phyloP scores from a whole-genome alignment of 2,888 invertebrate genomes.

The Vanessa cardui region DNA sequence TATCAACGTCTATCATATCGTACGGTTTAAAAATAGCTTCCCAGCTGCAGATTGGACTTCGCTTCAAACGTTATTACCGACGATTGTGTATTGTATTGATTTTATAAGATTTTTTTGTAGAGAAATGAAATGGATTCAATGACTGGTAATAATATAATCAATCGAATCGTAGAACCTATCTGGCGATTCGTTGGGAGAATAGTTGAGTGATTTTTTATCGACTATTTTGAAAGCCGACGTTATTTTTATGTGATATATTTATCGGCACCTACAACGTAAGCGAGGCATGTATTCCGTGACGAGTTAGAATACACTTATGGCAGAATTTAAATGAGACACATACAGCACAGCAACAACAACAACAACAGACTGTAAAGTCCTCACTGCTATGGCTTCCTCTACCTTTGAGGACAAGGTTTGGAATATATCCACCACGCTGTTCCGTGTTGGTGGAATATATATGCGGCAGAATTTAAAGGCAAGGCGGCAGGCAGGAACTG shows the following conservation, averaged over 20 bases:
- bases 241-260: not conserved
- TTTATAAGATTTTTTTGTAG: slow-evolving; percentile 53
- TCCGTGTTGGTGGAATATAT: no score
- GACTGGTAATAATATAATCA: slow-evolving; percentile 32
- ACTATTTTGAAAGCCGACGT: not conserved
- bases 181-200: slow-evolving; percentile 27
- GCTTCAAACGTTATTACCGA: slow-evolving; percentile 53
- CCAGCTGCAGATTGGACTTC: slow-evolving; percentile 56
- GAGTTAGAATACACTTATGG: no score
- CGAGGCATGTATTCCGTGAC: no score
- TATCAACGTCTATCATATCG: slow-evolving; percentile 16
- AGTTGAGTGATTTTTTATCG: slow-evolving; percentile 28
- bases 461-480: no score
- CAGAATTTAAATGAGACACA: no score
- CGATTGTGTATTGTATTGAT: slow-evolving; percentile 71
- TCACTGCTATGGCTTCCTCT: no score
- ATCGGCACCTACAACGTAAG: no score
- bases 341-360: no score
- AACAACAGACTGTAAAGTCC: no score
- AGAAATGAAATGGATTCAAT: slow-evolving; percentile 50
- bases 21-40: slow-evolving; percentile 52
- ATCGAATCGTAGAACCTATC: slow-evolving; percentile 30
- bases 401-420: no score
- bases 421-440: no score
- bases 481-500: no score